Evolutionary conservation across 2,113 vertebrate genomes (phyloP).

Genomic region (Tinamus guttatus): DNA sequence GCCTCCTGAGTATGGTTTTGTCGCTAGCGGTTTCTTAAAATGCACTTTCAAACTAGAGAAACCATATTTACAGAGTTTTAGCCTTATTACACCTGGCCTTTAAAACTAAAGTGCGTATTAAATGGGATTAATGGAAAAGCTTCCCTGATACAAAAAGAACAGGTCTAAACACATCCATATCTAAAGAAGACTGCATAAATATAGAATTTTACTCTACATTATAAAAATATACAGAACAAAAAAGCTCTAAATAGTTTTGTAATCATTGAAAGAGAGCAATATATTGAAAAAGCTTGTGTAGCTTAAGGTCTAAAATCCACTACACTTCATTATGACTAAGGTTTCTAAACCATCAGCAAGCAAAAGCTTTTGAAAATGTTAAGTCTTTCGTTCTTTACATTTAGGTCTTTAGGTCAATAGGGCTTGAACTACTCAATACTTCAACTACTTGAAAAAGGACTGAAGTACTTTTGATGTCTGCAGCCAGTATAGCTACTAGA

Average conservation of each 20-base stretch:
- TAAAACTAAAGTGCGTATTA: neutral
- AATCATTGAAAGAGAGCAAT: neutral
- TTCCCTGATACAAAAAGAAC: neutral
- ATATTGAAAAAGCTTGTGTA: neutral
- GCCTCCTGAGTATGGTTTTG: neutral
- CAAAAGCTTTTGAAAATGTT: neutral
- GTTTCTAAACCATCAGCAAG: neutral
- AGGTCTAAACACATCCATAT: neutral
- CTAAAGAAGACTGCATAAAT: accelerated
- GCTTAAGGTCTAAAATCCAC: neutral
- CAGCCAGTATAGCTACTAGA: neutral
- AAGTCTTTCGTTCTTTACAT: neutral
- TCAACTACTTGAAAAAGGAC: neutral
- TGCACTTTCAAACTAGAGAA: neutral
- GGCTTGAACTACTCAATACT: neutral
- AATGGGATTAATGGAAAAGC: neutral
- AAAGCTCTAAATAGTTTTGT: neutral
- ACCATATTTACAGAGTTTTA: neutral
- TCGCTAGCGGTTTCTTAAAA: neutral
- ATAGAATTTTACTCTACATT: neutral
- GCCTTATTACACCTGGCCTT: neutral
- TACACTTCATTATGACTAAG: neutral
- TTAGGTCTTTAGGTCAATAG: neutral
- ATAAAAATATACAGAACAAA: neutral
- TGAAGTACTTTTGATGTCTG: neutral